Percentiles rank a stretch among this genome's conserved stretches.
These are phyloP conservation scores for Ashinkailepas kermadecensis DNA, from an alignment of 2,888 invertebrate genomes.

Conservation along the genomic window DNA sequence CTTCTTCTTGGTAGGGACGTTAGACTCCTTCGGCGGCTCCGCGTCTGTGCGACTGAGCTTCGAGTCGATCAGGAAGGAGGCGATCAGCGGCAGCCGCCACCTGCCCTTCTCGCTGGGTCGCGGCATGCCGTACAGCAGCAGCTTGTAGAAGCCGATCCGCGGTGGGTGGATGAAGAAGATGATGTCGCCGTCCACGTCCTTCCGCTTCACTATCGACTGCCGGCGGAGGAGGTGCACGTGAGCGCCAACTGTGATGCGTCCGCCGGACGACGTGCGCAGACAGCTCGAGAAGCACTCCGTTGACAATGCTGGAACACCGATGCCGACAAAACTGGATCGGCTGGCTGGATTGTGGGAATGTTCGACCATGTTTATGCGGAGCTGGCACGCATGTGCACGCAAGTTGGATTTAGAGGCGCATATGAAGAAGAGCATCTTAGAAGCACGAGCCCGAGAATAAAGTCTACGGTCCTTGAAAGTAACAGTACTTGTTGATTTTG, in stretches of 20 bases:
- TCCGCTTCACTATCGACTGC: conserved; percentile 28
- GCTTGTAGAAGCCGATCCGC: conserved; percentile 32
- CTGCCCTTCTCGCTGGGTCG: conserved; percentile 31
- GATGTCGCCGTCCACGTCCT: conserved; percentile 32
- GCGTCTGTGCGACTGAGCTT: conserved; percentile 26
- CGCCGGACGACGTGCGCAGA: neutral
- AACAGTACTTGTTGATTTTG: too few relatives aligned
- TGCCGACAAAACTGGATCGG: too few relatives aligned
- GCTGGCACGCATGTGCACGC: too few relatives aligned
- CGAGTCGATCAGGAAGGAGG: conserved; percentile 32
- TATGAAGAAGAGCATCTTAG: too few relatives aligned
- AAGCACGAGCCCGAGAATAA: too few relatives aligned
- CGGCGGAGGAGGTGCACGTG: neutral
- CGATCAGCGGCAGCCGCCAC: conserved; percentile 32
- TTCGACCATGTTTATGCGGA: too few relatives aligned
- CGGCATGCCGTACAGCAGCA: conserved; percentile 32
- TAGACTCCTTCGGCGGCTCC: neutral
- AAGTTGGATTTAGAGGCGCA: too few relatives aligned
- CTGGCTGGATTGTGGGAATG: too few relatives aligned
- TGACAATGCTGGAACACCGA: too few relatives aligned
- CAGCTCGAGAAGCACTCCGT: too few relatives aligned
- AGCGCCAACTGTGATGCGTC: neutral
- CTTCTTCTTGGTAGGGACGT: too few relatives aligned
- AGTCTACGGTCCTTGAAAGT: too few relatives aligned
- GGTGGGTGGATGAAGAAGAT: conserved; percentile 32